Evolutionary conservation across 2,797 vertebrate species (phyloP).

Genomic region (Podarcis siculus): DNA sequence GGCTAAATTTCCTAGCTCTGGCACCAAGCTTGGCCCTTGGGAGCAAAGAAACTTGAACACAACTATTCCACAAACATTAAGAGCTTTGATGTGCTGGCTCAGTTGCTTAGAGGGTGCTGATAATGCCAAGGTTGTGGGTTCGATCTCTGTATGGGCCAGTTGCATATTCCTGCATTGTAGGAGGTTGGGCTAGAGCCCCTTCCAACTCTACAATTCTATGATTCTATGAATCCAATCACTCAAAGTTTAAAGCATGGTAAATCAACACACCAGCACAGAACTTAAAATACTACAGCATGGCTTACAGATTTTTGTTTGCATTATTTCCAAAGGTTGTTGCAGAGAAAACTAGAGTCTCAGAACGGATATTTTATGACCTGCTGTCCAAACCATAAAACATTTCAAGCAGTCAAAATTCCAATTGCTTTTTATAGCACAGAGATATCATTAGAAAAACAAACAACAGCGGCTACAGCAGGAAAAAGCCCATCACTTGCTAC

Average conservation of each 20-base stretch:
- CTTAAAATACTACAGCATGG: not conserved
- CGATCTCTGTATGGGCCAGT: too few species aligned
- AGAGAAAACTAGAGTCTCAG: not conserved
- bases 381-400: not conserved
- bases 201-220: too few species aligned
- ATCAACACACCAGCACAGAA: not conserved
- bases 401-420: not conserved
- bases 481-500: not conserved
- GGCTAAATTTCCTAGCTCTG: not conserved
- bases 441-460: slow-evolving; percentile 12
- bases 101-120: too few species aligned
- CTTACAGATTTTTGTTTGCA: not conserved
- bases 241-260: not conserved
- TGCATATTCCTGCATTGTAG: too few species aligned
- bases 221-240: too few species aligned
- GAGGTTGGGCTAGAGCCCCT: too few species aligned
- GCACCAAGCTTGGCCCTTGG: not conserved
- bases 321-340: not conserved
- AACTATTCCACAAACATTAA: not conserved
- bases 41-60: not conserved
- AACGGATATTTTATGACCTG: not conserved
- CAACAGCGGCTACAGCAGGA: not conserved
- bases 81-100: too few species aligned
- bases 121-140: too few species aligned
- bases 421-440: slow-evolving; percentile 22